Base-by-base conservation (phyloP, 2,113 vertebrate species). In the Promerops cafer region DNA sequence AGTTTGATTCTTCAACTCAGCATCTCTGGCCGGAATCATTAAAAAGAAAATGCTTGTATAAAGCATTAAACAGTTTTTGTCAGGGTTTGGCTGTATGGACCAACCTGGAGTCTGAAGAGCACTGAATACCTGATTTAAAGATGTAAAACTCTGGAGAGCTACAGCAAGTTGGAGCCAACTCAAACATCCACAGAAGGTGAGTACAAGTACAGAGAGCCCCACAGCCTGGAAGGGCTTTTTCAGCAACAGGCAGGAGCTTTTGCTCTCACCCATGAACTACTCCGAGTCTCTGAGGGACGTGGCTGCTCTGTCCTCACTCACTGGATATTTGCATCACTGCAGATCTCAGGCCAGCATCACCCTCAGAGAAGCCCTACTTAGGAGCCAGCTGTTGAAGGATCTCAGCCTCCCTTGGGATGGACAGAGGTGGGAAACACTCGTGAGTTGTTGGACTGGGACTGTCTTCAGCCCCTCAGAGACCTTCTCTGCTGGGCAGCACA, bases 1-100 rank as follows among this genome's bases (percentile, higher is more conserved):
- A 98, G 96, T 98, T 98, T 97, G 75, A 65, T 97, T 97, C 95
- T 95, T 92, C 91, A 97, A 56, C 88, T 97, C 96, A 87, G 80
- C 89, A 95, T 85, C 77, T 81, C 94, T 94, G 92, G 94, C 65
- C 11, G 39, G 82, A 95, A 93, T 93, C 83, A 45, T 93, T 96
- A 94, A 94, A 96, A 97, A 97, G 86, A 93, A 95, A 96, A 96
- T 96, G 75, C 97, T 96, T 95, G 52, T 94, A 89, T 91, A 93
- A 89, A 84, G 87, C 82, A 95, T 93, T 96, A 90, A 94, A 89
- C 42, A 47, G 81, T 69, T 93, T 96, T 81, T 96, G 88, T 85
- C 86, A 84, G 64, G 21, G 37, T 86, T 95, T 96, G 92, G 89
- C 66, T 87, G 61, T 7, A 27, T n/a, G 87, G 61, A 95, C 84